Evolutionary conservation across 2,113 vertebrate species (phyloP).

Genomic region (Dissostichus mawsoni): DNA sequence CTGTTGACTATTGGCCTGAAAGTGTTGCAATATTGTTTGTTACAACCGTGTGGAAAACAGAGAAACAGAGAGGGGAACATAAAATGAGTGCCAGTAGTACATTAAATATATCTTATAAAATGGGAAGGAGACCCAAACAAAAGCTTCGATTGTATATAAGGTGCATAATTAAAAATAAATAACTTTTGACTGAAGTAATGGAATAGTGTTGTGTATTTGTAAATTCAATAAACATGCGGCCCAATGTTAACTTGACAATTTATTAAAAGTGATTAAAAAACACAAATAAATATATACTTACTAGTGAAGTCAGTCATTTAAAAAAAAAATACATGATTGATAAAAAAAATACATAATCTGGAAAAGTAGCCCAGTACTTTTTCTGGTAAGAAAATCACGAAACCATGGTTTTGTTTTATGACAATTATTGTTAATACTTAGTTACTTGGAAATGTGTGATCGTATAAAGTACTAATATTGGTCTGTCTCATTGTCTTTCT

Average conservation of each 20-base stretch:
- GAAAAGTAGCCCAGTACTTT: background rate
- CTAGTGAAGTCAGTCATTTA: background rate
- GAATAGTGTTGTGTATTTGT: background rate
- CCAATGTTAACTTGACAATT: background rate
- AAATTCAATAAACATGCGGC: slow-evolving; percentile 22
- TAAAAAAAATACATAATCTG: background rate
- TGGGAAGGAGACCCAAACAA: background rate
- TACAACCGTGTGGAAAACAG: background rate
- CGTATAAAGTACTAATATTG: background rate
- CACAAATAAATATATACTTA: slow-evolving; percentile 50
- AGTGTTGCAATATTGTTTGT: background rate
- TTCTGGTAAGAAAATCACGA: background rate
- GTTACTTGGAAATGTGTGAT: background rate
- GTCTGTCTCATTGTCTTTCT: background rate
- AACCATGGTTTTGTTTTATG: background rate
- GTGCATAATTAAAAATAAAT: slow-evolving; percentile 2
- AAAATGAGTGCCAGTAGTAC: too few species aligned
- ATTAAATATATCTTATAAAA: background rate
- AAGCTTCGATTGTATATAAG: background rate
- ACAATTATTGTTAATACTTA: background rate
- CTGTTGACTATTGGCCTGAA: background rate
- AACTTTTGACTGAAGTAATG: background rate
- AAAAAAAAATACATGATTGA: too few species aligned
- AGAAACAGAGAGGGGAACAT: too few species aligned
- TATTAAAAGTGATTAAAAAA: background rate